Percentiles rank a stretch among this genome's conserved stretches.
Conservation (phyloP, 2,113 vertebrate species). For the Upupa epops region DNA sequence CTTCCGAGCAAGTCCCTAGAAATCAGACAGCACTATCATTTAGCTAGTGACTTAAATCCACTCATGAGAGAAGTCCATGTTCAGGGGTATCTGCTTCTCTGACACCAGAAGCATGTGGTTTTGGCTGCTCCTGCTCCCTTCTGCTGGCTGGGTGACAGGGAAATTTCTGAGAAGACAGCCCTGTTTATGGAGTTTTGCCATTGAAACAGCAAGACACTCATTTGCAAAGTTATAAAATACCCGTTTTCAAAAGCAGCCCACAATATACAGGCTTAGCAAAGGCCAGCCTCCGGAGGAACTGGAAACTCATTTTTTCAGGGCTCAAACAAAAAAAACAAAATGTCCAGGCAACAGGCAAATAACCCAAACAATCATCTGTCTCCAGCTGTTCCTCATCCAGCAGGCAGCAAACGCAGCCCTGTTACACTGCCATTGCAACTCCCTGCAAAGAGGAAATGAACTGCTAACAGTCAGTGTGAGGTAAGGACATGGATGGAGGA, state of each 20-base stretch:
- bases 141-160: neutral
- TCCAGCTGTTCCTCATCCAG: slow-evolving; percentile 62
- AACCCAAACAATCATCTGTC: slow-evolving; percentile 53
- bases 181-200: slow-evolving; percentile 10
- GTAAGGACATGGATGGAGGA: neutral
- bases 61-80: neutral
- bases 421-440: neutral
- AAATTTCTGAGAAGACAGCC: slow-evolving; percentile 17
- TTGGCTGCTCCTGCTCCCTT: neutral
- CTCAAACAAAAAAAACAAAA: slow-evolving; percentile 41
- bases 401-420: neutral
- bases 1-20: neutral
- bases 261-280: neutral
- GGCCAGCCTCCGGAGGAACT: neutral
- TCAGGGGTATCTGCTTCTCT: neutral
- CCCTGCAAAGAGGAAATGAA: neutral
- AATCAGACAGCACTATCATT: neutral
- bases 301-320: slow-evolving; percentile 42
- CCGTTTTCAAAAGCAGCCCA: neutral
- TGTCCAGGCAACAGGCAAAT: slow-evolving; percentile 47
- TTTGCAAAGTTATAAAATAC: slow-evolving; percentile 62
- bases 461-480: neutral
- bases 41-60: neutral
- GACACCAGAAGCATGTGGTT: neutral
- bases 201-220: slow-evolving; percentile 4